Conservation (phyloP, 37 sponge, comb jelly and placozoan species). For the Spongilla lacustris region DNA sequence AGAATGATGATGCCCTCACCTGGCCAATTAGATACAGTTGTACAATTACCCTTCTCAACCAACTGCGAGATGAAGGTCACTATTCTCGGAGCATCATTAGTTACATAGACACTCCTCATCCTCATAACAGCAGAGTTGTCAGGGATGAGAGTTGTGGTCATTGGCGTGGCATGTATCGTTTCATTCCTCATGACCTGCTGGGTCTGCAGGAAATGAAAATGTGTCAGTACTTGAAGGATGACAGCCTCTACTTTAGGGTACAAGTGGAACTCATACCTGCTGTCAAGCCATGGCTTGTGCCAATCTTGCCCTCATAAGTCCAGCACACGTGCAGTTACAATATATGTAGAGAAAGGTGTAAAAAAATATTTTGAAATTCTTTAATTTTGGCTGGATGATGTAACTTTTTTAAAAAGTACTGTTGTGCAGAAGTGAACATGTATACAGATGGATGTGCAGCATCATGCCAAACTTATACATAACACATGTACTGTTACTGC, state of each 20-base stretch:
- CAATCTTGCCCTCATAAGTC: no score
- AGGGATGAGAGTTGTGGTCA: not conserved
- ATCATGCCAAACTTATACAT: no score
- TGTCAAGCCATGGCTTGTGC: no score
- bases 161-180: not conserved
- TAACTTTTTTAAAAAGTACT: no score
- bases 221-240: constrained; percentile 53
- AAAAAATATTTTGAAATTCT: no score
- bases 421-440: no score
- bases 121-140: not conserved
- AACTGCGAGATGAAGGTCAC: constrained; percentile 37
- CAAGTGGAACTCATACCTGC: no score
- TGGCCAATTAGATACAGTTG: constrained; percentile 31
- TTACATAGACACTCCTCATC: not conserved
- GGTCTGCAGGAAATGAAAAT: constrained; percentile 16
- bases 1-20: constrained; percentile 36
- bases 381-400: no score
- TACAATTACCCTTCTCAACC: constrained; percentile 44
- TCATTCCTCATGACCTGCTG: constrained; percentile 14
- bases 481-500: no score
- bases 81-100: not conserved
- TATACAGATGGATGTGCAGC: no score
- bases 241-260: constrained; percentile 45
- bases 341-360: no score
- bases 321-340: no score